These are phyloP conservation scores for Trichacis sp. DNA, from an alignment of 2,888 invertebrate genomes.

Conservation along the genomic window DNA sequence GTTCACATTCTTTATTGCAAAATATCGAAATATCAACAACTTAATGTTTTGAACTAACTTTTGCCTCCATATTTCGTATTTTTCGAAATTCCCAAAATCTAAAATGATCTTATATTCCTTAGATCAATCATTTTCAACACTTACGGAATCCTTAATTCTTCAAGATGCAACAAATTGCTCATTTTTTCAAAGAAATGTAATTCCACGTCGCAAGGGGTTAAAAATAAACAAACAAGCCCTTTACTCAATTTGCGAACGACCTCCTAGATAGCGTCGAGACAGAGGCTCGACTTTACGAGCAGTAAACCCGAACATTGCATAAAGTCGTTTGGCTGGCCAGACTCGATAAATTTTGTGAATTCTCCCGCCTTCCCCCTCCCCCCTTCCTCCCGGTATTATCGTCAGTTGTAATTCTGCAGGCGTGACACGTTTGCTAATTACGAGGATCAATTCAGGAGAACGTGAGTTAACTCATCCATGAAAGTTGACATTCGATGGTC, in stretches of 20 bases:
- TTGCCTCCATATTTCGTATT: no score
- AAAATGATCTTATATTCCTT: no score
- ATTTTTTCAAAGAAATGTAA: no score
- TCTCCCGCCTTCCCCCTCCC: slow-evolving; percentile 1
- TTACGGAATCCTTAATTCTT: no score
- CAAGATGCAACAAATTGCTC: no score
- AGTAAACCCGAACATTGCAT: slow-evolving; percentile 14
- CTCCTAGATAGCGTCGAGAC: neutral
- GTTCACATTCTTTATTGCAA: no score
- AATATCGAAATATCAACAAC: no score
- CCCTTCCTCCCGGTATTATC: slow-evolving; percentile 31
- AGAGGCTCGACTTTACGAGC: slow-evolving; percentile 8
- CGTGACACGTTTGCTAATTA: slow-evolving; percentile 43
- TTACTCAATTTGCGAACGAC: neutral
- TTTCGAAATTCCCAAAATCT: no score
- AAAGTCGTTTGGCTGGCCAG: slow-evolving; percentile 20
- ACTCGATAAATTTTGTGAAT: slow-evolving; percentile 36
- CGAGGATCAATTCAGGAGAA: slow-evolving; percentile 35
- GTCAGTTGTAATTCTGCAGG: slow-evolving; percentile 41
- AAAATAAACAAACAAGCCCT: neutral
- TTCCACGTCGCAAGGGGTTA: neutral
- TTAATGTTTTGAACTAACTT: no score
- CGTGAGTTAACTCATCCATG: slow-evolving; percentile 31
- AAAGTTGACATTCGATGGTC: slow-evolving; percentile 24
- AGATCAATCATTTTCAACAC: no score